These are phyloP conservation scores for Octomys mimax DNA, from an alignment of 2,797 vertebrate species.

Conservation along the genomic window DNA sequence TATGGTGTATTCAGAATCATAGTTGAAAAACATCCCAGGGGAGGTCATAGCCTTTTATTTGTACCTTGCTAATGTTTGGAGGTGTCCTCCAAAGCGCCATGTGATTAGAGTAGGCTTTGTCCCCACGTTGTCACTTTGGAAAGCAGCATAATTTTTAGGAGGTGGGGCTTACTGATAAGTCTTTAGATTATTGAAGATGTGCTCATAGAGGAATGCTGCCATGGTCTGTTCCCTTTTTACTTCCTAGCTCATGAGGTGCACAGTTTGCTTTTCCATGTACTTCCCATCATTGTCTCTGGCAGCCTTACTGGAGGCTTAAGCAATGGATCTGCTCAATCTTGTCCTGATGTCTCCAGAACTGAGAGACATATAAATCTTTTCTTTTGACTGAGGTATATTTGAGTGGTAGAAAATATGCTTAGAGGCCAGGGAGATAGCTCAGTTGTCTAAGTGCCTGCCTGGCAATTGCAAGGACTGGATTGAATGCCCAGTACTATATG, in stretches of 20 bases:
- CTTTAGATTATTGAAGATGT: not conserved
- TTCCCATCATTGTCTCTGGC: not conserved
- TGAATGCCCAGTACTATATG: too few relatives aligned
- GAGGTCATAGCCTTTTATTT: not conserved
- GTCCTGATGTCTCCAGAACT: not conserved
- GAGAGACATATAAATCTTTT: not conserved
- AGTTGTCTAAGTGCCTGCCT: too few relatives aligned
- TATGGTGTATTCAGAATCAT: rapidly evolving
- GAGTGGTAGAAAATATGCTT: not conserved
- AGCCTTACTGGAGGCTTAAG: too few relatives aligned
- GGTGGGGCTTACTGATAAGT: not conserved
- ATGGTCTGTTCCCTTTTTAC: not conserved
- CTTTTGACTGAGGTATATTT: not conserved
- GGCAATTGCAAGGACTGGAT: too few relatives aligned
- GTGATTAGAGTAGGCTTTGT: not conserved
- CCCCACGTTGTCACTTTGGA: too few relatives aligned
- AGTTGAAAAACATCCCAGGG: not conserved
- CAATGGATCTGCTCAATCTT: not conserved
- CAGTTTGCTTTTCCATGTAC: not conserved
- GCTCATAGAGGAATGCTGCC: not conserved
- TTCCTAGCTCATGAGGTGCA: not conserved
- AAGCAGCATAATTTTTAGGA: not conserved
- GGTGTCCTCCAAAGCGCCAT: not conserved
- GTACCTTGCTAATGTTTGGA: not conserved
- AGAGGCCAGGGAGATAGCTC: too few relatives aligned